Evolutionary conservation across 2,888 invertebrate species (phyloP).

Genomic region (Scaptomyza tumidula): DNA sequence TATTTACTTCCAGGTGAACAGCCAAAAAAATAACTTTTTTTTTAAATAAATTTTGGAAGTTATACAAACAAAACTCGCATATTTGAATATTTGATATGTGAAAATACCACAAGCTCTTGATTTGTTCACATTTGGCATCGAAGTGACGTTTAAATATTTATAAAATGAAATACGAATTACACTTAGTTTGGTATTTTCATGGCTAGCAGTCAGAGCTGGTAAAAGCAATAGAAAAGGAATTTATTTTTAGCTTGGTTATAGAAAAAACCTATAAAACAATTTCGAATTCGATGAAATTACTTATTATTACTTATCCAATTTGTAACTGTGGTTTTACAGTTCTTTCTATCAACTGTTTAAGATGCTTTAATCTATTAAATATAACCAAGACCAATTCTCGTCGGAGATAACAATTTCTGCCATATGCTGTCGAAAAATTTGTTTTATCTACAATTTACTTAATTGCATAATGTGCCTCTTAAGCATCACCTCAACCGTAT

Average conservation of each 20-base stretch:
- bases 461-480: constrained; percentile 56
- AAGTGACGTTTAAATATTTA: constrained; percentile 28
- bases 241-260: not conserved
- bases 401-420: not conserved
- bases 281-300: not conserved
- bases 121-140: constrained; percentile 12
- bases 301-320: too few species aligned
- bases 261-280: constrained; percentile 5
- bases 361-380: too few species aligned
- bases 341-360: too few species aligned
- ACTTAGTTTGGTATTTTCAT: constrained; percentile 15
- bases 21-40: not conserved
- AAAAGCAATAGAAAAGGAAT: constrained; percentile 6
- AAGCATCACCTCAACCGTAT: constrained; percentile 51
- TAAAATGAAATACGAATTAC: constrained; percentile 30
- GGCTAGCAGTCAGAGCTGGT: not conserved
- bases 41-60: not conserved
- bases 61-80: constrained; percentile 1
- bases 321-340: too few species aligned
- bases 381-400: too few species aligned
- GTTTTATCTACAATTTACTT: constrained; percentile 45
- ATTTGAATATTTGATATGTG: constrained; percentile 13
- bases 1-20: constrained; percentile 18
- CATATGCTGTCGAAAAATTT: constrained; percentile 51
- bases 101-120: constrained; percentile 6